Base-by-base conservation (phyloP, 2,113 vertebrate genomes). In the Abramis brama region DNA sequence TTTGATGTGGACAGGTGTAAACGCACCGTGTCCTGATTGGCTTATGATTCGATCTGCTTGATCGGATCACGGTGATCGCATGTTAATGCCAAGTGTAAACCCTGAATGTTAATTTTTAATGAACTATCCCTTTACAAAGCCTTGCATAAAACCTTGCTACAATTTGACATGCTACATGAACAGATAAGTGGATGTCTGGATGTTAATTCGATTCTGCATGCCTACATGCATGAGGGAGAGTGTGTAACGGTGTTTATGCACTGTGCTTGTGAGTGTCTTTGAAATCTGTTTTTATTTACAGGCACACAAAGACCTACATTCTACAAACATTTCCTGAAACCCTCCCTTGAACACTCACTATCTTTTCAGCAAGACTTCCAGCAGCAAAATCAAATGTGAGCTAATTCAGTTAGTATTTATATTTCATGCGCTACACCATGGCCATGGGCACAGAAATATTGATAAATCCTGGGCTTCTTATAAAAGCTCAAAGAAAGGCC, bases 321-420 rank as follows among this genome's bases (percentile, higher is more conserved):
- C 62, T 15, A 80, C 74, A 68, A 55, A 73, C 45, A 27, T 43
- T n/a, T 75, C 36, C 52, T 52, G 1, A 27, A 21, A 11, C 47
- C 25, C 45, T 70, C 39, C 25, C 21, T 43, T 1, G 5, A 57
- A 83, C 52, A 59, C 66, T 27, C n/a, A 8, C 27, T 33, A 79
- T 62, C 59, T 36, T 6, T 64, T 85, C 83, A 36, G 57, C 62
- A 59, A 52, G 57, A 82, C 59, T 62, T 45, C 23, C 17, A 47
- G 78, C 75, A 87, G 89, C 66, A 74, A 88, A 89, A 88, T 68
- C 83, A 83, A 83, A 86, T 55, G 36, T 55, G 23, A 36, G 25
- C 30, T 87, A 88, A 89, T 87, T 83, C 81, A 82, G 87, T 90
- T 86, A 90, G 27, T 30, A 70, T 91, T 52, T 59, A 87, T 82